Percentiles rank a stretch among this genome's conserved stretches.
phyloP scores from a whole-genome alignment of 2,113 vertebrate species.

The Neolamprologus brichardi region DNA sequence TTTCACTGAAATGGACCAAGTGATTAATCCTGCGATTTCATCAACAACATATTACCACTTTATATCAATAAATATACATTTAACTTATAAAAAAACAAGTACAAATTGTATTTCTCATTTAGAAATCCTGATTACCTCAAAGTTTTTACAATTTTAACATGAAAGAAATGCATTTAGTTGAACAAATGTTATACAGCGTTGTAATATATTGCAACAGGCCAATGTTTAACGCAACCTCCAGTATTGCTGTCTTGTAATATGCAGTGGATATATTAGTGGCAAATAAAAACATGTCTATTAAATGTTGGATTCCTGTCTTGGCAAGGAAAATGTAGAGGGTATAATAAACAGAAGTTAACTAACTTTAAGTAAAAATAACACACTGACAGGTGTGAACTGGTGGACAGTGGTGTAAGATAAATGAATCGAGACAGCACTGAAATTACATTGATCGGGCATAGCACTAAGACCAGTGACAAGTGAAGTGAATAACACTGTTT shows the following conservation, averaged over 20 bases:
- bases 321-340: not conserved
- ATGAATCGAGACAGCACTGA: not conserved
- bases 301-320: not conserved
- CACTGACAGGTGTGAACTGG: accelerated
- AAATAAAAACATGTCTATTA: not conserved
- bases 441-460: not conserved
- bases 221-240: not conserved
- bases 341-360: not conserved
- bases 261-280: not conserved
- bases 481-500: not conserved
- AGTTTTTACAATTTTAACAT: not conserved
- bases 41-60: not conserved
- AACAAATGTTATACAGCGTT: not conserved
- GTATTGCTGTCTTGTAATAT: not conserved
- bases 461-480: not conserved
- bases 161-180: not conserved
- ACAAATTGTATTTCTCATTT: not conserved
- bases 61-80: not conserved
- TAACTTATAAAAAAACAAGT: not conserved
- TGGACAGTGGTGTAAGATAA: not conserved
- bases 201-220: not conserved
- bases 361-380: not conserved
- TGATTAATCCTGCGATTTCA: not conserved
- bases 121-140: not conserved
- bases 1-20: not conserved